These are phyloP conservation scores for Eleginops maclovinus DNA, from an alignment of 2,113 vertebrate species.

Conservation along the genomic window DNA sequence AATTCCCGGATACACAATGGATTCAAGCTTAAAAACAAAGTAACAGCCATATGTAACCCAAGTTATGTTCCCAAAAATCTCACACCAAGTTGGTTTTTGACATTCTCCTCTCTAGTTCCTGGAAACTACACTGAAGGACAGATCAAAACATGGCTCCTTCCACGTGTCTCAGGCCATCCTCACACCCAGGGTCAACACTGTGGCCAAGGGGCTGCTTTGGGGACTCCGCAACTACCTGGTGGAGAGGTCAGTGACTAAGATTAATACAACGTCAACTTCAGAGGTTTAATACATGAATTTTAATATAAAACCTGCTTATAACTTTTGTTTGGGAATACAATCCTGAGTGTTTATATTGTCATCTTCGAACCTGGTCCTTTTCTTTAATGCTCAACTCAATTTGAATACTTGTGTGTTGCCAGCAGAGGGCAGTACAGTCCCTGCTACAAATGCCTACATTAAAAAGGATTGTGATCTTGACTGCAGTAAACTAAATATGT, in stretches of 20 bases:
- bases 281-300: background rate
- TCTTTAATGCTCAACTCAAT: background rate
- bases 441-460: background rate
- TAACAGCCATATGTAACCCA: background rate
- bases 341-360: background rate
- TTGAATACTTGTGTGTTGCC: slow-evolving; percentile 6
- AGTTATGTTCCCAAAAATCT: background rate
- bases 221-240: slow-evolving; percentile 94
- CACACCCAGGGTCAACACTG: slow-evolving; percentile 91
- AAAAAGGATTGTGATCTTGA: background rate
- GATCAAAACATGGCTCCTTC: slow-evolving; percentile 88
- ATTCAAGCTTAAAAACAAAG: background rate
- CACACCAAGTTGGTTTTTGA: background rate
- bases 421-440: slow-evolving; percentile 49
- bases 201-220: slow-evolving; percentile 88
- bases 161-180: slow-evolving; percentile 98
- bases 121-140: slow-evolving; percentile 91
- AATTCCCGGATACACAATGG: background rate
- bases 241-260: slow-evolving; percentile 84
- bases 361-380: background rate
- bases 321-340: background rate
- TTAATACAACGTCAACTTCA: too few relatives aligned
- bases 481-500: background rate
- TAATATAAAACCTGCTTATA: background rate
- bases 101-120: slow-evolving; percentile 84